Conservation (phyloP, 2,888 invertebrate species). For the Arrhopalites spinosus region DNA sequence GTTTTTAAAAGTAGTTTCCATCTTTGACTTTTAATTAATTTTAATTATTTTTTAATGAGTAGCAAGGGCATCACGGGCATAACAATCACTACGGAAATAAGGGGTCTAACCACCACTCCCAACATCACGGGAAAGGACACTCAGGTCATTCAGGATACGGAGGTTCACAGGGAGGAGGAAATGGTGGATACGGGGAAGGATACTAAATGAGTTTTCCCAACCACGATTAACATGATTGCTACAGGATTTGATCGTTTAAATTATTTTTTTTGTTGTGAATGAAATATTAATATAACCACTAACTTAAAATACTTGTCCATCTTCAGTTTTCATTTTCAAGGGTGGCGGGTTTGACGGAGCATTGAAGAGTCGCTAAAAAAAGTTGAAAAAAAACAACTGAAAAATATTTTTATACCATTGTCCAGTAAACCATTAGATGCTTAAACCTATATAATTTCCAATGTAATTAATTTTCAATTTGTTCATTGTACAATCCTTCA, state of each 20-base stretch:
- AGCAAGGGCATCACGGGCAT: slow-evolving; percentile 48
- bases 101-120: slow-evolving; percentile 34
- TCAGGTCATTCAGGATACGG: slow-evolving; percentile 34
- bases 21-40: background rate
- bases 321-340: too few species aligned
- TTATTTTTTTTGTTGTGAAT: background rate
- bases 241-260: background rate
- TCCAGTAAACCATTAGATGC: too few species aligned
- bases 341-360: background rate
- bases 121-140: slow-evolving; percentile 28
- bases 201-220: background rate
- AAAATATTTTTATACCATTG: too few species aligned
- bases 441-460: too few species aligned
- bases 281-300: background rate
- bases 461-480: too few species aligned
- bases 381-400: too few species aligned
- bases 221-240: background rate
- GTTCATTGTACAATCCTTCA: too few species aligned
- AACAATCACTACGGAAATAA: slow-evolving; percentile 41
- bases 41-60: slow-evolving; percentile 6
- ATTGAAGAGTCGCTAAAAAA: too few species aligned
- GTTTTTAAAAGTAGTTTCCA: background rate
- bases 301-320: background rate
- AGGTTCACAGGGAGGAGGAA: slow-evolving; percentile 10
- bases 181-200: slow-evolving; percentile 16